Evolutionary conservation across 53 echinoderm and acorn worm species (phyloP).

Genomic region (Zoroaster sp.): DNA sequence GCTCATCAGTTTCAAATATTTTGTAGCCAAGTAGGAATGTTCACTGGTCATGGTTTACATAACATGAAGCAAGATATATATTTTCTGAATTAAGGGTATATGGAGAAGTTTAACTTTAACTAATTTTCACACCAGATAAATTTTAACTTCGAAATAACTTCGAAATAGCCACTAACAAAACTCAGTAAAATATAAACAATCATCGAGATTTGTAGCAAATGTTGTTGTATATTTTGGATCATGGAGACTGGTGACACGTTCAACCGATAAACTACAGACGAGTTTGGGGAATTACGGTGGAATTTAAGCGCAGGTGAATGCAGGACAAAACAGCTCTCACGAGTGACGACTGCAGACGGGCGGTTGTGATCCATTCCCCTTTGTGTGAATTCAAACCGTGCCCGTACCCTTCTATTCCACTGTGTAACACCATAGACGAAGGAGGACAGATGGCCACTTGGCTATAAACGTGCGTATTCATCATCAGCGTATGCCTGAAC

Average conservation of each 20-base stretch:
- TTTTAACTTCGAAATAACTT: not conserved
- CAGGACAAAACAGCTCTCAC: conserved; percentile 41
- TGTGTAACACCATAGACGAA: not conserved
- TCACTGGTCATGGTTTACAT: not conserved
- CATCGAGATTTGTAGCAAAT: not conserved
- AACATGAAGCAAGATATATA: not conserved
- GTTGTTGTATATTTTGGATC: not conserved
- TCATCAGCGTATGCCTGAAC: conserved; percentile 42
- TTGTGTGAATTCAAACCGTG: conserved; percentile 45
- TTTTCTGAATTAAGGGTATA: no score
- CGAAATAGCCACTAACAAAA: not conserved
- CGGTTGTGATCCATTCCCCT: conserved; percentile 23
- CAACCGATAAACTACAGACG: not conserved
- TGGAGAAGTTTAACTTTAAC: no score
- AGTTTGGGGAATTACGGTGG: not conserved
- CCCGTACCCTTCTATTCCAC: not conserved
- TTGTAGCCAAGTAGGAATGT: not conserved
- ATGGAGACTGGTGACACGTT: not conserved
- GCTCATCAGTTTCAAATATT: not conserved
- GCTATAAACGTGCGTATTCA: conserved; percentile 42
- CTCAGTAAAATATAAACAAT: not conserved
- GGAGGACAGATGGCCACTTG: conserved; percentile 50
- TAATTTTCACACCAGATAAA: no score
- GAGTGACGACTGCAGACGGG: not conserved
- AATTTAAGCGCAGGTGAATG: conserved; percentile 39